phyloP scores from a whole-genome alignment of 2,888 invertebrate species.

The Sclerodermus sp. region DNA sequence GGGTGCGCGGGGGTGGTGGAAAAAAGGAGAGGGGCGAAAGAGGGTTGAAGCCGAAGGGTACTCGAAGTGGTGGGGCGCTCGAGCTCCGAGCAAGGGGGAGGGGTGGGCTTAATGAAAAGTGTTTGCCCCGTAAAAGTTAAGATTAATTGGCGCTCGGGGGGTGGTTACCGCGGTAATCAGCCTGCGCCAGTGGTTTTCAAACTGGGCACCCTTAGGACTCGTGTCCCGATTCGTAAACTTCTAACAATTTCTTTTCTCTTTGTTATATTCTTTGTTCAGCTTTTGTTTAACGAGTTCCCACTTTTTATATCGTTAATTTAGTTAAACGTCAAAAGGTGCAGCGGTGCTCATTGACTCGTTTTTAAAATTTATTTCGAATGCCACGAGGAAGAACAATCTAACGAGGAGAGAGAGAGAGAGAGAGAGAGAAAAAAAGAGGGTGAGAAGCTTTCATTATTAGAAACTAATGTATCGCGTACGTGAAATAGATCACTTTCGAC shows the following conservation, averaged over 20 bases:
- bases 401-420: too few relatives aligned
- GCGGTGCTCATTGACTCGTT: too few relatives aligned
- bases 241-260: background rate
- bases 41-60: constrained; percentile 1
- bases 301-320: too few relatives aligned
- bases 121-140: constrained; percentile 57
- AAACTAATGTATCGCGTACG: too few relatives aligned
- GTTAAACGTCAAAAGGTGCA: too few relatives aligned
- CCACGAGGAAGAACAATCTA: too few relatives aligned
- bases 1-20: constrained; percentile 9
- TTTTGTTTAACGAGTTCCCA: too few relatives aligned
- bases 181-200: constrained; percentile 53
- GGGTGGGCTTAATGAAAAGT: constrained; percentile 55
- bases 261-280: background rate
- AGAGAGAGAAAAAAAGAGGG: too few relatives aligned
- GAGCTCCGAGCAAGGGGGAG: constrained; percentile 22
- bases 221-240: background rate
- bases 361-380: too few relatives aligned
- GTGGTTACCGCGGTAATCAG: constrained; percentile 56
- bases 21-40: constrained; percentile 9
- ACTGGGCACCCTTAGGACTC: constrained; percentile 11
- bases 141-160: constrained; percentile 56
- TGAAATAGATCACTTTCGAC: too few relatives aligned
- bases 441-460: too few relatives aligned
- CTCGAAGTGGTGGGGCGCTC: constrained; percentile 1